These are phyloP conservation scores for Onychorhynchus coronatus DNA, from an alignment of 2,113 vertebrate genomes.

Conservation along the genomic window DNA sequence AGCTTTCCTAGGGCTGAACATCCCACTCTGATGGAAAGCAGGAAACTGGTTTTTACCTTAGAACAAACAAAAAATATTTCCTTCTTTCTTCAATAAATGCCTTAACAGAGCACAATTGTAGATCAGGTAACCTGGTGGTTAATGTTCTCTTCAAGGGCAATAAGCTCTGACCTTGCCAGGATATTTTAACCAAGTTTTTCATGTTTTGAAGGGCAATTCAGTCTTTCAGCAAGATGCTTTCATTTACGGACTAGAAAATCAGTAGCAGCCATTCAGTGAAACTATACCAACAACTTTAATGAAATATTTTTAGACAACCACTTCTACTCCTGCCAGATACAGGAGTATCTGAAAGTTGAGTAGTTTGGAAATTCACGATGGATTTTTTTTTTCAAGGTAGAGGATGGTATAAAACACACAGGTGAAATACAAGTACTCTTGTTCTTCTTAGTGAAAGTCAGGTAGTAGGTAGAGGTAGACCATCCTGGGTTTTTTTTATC, in stretches of 20 bases:
- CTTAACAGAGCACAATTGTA: not conserved
- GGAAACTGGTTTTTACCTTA: not conserved
- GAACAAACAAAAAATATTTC: not conserved
- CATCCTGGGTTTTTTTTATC: accelerated
- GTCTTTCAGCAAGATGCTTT: constrained; percentile 2
- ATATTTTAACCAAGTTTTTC: not conserved
- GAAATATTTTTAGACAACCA: not conserved
- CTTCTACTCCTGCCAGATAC: not conserved
- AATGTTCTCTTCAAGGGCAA: constrained; percentile 9
- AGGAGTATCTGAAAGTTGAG: not conserved
- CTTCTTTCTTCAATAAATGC: not conserved
- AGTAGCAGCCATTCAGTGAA: not conserved
- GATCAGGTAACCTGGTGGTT: not conserved
- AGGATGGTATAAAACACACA: not conserved
- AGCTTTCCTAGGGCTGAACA: not conserved
- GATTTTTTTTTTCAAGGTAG: not conserved
- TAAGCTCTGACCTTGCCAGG: constrained; percentile 7
- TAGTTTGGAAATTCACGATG: not conserved
- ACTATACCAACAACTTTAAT: not conserved
- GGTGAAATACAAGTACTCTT: not conserved
- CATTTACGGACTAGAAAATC: not conserved
- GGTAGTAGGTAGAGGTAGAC: not conserved
- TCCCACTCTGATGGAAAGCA: not conserved
- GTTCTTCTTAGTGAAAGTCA: not conserved
- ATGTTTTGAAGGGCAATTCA: not conserved